Evolutionary conservation across 92 coral and sea anemone genomes (phyloP).

Genomic region (Heteractis magnifica): DNA sequence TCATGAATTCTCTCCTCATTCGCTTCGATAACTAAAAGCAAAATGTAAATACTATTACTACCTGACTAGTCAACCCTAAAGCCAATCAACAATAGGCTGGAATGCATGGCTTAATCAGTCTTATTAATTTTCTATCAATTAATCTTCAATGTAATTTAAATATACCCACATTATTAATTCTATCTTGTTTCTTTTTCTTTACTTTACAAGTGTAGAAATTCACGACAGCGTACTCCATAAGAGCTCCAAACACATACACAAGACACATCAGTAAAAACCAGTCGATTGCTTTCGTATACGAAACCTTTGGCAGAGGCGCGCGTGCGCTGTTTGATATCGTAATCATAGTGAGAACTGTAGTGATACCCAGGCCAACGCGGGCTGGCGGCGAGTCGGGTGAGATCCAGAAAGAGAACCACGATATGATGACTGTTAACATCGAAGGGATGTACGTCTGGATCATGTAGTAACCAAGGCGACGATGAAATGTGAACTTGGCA

Average conservation of each 20-base stretch:
- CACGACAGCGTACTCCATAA: slow-evolving; percentile 95
- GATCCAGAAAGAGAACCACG: slow-evolving; percentile 99
- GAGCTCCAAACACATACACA: slow-evolving; percentile 95
- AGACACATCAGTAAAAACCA: slow-evolving; percentile 94
- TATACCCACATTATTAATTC: slow-evolving; percentile 14
- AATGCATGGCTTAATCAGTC: neutral
- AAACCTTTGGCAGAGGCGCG: slow-evolving; percentile 95
- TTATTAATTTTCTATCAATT: no score
- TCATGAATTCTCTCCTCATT: slow-evolving; percentile 22
- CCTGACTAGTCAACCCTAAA: neutral
- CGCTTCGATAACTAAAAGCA: slow-evolving; percentile 21
- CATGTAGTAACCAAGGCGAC: slow-evolving; percentile 99
- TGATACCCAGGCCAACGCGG: slow-evolving; percentile 97
- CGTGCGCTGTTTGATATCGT: slow-evolving; percentile 99
- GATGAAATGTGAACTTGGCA: slow-evolving; percentile 92
- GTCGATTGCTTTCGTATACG: slow-evolving; percentile 92
- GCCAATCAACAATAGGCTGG: neutral
- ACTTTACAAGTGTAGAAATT: slow-evolving; percentile 81
- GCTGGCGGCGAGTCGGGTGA: slow-evolving; percentile 96
- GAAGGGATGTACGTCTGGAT: slow-evolving; percentile 97
- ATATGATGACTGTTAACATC: slow-evolving; percentile 86
- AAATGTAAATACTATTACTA: neutral
- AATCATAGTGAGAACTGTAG: slow-evolving; percentile 94
- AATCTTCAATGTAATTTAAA: no score
- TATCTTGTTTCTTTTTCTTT: slow-evolving; percentile 52